Evolutionary conservation across 2,797 vertebrate genomes (phyloP).

Genomic region (Fringilla coelebs): DNA sequence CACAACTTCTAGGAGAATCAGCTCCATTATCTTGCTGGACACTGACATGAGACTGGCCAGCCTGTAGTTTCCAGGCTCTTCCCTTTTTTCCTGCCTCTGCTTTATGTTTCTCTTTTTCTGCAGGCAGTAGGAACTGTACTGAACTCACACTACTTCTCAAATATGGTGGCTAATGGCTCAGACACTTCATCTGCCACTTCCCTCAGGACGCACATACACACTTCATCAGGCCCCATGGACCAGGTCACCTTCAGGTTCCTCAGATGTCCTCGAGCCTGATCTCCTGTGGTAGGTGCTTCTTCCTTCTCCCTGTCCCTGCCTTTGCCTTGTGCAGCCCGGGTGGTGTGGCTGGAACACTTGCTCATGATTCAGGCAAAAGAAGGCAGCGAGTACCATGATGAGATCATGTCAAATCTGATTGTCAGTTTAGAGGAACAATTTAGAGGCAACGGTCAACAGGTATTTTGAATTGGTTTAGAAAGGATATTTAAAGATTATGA

Average conservation of each 20-base stretch:
- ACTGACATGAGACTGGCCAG: background rate
- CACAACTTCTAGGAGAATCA: background rate
- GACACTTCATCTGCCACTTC: background rate
- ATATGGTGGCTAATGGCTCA: background rate
- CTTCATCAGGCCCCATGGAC: background rate
- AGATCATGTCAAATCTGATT: background rate
- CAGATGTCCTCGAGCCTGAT: background rate
- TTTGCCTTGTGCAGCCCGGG: background rate
- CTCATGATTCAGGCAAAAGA: background rate
- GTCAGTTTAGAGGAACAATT: background rate
- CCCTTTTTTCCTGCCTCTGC: fast-evolving
- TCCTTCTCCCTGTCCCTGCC: background rate
- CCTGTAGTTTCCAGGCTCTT: background rate
- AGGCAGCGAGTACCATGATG: background rate
- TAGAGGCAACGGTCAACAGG: background rate
- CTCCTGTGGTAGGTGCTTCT: background rate
- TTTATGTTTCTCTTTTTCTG: background rate
- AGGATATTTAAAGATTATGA: background rate
- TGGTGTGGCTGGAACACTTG: background rate
- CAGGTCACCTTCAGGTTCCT: background rate
- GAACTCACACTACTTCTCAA: background rate
- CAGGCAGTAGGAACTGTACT: background rate
- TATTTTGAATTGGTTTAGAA: background rate
- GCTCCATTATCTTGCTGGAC: background rate
- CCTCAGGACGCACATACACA: background rate